Evolutionary conservation across 2,888 invertebrate genomes (phyloP), one percentile per base, ranked within the genome.

Genomic region (Drosophila subsilvestris): DNA sequence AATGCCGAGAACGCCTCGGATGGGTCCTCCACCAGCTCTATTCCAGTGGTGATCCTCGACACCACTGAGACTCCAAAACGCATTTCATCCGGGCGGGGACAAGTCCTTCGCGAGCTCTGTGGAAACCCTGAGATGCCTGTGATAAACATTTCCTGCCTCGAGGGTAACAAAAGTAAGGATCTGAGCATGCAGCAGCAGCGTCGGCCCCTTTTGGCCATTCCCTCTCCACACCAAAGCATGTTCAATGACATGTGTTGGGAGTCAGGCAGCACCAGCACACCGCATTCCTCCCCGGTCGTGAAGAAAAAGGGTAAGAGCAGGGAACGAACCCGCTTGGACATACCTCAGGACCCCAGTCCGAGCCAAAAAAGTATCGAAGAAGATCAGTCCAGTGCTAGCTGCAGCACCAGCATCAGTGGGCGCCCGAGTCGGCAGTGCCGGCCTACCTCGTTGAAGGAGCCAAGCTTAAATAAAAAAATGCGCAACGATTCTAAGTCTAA

Each of bases 401-500:
- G n/a, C 9, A 65, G 54, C 17, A 1, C 22, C 2, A 32, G 54
- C 17, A 1, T 20, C 2, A 32, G 6, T 4, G 29, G 48, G 2
- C 77, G 85, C 3, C 68, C 73, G 1, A 67, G 51, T 8, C 78
- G 81, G 0, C 51, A 20, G 8, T 81, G 81, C 55, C 73, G 67
- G 0, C 81, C 85, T 0, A 54, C 44, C 3, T 63, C 75, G 2
- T 63, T 84, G 0, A 69, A 60, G 47, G 81, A 84, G 61, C 45
- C 69, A 1, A 75, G 1, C 22, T 0, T 29, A 0, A 45, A 0
- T 14, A 0, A 0, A 0, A 80, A 79, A 44, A 0, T 80, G 47
- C 74, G 78, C 6, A 74, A 70, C 44, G 49, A 66, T 65, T 0
- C 51, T 56, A 42, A 63, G 49, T 20, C 49, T 0, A 2, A 2